Percentiles rank a stretch among this genome's conserved stretches.
Conservation (phyloP, 2,888 invertebrate genomes). For the Scaeva pyrastri region DNA sequence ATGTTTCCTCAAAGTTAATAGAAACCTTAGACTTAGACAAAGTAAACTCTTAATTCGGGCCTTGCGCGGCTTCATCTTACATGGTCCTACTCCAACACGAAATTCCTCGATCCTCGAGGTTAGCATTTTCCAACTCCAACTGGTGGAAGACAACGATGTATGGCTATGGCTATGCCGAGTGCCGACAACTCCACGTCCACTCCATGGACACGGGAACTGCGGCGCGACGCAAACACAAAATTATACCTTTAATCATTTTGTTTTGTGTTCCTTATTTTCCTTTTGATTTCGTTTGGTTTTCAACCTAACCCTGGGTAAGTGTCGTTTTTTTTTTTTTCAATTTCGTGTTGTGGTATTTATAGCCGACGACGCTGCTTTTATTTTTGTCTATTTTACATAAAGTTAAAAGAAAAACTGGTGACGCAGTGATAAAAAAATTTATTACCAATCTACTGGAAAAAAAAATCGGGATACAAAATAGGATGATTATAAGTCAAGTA, state of each 20-base stretch:
- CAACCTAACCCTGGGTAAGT: constrained; percentile 28
- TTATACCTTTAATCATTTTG: constrained; percentile 28
- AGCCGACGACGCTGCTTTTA: constrained; percentile 65
- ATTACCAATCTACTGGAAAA: constrained; percentile 42
- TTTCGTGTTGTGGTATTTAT: constrained; percentile 61
- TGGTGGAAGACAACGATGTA: constrained; percentile 37
- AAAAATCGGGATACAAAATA: constrained; percentile 14
- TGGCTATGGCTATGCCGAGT: background rate
- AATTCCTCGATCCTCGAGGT: constrained; percentile 71
- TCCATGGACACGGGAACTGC: no score
- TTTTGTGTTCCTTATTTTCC: constrained; percentile 54
- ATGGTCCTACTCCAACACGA: constrained; percentile 69
- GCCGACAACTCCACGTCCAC: background rate
- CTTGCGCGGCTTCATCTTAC: constrained; percentile 13
- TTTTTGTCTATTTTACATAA: constrained; percentile 64
- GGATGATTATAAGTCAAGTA: no score
- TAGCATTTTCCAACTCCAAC: constrained; percentile 51
- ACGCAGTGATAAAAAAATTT: constrained; percentile 31
- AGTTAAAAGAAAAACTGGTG: constrained; percentile 56
- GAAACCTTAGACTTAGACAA: constrained; percentile 36
- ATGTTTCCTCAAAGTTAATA: constrained; percentile 37
- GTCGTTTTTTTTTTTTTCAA: background rate
- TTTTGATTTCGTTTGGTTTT: constrained; percentile 60
- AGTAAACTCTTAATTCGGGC: constrained; percentile 56
- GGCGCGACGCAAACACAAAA: constrained; percentile 8